Percentiles rank a stretch among this genome's conserved stretches.
These are phyloP conservation scores for Metalampra italica DNA, from an alignment of 2,888 invertebrate genomes.

Conservation along the genomic window DNA sequence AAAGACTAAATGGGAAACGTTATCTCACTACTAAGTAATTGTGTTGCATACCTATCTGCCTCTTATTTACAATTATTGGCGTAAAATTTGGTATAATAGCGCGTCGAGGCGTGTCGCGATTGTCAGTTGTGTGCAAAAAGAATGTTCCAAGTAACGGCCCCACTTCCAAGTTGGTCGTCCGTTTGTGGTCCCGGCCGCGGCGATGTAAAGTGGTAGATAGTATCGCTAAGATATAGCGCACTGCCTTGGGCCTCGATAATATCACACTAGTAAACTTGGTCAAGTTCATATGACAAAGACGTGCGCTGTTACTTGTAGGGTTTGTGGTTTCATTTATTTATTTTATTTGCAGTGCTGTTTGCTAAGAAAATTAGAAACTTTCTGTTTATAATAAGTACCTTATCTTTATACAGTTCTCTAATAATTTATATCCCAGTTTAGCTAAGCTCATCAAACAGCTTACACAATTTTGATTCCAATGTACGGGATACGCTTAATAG, in stretches of 20 bases:
- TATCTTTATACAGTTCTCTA: no score
- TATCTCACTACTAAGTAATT: conserved; percentile 32
- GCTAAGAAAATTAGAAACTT: no score
- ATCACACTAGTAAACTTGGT: conserved; percentile 10
- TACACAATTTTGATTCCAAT: no score
- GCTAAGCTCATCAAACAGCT: no score
- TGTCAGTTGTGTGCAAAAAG: conserved; percentile 53
- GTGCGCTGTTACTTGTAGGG: background rate
- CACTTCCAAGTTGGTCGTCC: conserved; percentile 43
- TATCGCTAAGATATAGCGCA: conserved; percentile 34
- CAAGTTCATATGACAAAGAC: conserved; percentile 7
- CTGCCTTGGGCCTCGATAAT: conserved; percentile 24
- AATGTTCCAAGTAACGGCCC: conserved; percentile 52
- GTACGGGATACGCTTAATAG: no score
- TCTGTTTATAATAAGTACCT: no score
- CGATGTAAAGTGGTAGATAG: conserved; percentile 32
- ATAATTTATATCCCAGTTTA: no score
- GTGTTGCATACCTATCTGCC: conserved; percentile 35
- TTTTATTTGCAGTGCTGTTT: background rate
- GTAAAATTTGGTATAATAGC: conserved; percentile 55
- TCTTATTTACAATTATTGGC: conserved; percentile 59
- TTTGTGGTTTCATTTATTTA: background rate
- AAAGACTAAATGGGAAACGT: conserved; percentile 10
- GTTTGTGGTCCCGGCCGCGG: conserved; percentile 23
- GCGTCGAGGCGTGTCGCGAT: conserved; percentile 41